A percentile compares a stretch with the other conserved stretches of the same genome.
Conservation (phyloP, 2,888 invertebrate species). For the Mylabris sibirica region DNA sequence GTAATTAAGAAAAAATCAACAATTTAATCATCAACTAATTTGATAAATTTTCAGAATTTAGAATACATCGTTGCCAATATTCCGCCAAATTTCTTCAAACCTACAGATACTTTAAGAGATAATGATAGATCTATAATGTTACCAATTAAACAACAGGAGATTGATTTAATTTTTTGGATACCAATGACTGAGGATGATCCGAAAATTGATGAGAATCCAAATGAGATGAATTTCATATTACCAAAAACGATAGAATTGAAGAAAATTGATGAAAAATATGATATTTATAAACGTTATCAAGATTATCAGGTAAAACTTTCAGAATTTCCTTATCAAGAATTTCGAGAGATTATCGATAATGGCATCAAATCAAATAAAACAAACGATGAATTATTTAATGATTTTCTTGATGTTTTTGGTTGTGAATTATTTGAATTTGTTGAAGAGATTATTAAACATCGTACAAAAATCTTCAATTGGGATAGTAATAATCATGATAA, state of each 20-base stretch:
- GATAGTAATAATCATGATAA: constrained; percentile 25
- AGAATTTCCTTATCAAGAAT: constrained; percentile 49
- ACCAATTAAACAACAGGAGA: constrained; percentile 20
- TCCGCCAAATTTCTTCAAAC: constrained; percentile 35
- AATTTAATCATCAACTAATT: not conserved
- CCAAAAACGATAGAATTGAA: constrained; percentile 35
- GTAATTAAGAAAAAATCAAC: not conserved
- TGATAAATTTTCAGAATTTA: constrained; percentile 36
- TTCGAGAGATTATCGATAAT: constrained; percentile 44
- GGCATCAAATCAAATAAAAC: constrained; percentile 49
- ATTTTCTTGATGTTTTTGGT: constrained; percentile 88
- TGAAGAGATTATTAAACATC: constrained; percentile 54
- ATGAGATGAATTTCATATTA: constrained; percentile 39
- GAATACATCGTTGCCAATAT: constrained; percentile 44
- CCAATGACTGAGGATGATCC: constrained; percentile 47
- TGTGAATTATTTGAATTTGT: constrained; percentile 69
- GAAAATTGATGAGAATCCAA: constrained; percentile 41
- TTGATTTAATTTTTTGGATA: constrained; percentile 44
- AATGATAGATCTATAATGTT: not conserved
- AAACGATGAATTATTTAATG: constrained; percentile 74
- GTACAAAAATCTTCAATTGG: constrained; percentile 47
- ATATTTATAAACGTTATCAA: constrained; percentile 47
- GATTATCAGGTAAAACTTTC: constrained; percentile 45
- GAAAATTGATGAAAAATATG: not conserved
- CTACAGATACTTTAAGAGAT: not conserved